These are phyloP conservation scores for Drosophila sordidula DNA, from an alignment of 2,888 invertebrate genomes.

Conservation along the genomic window DNA sequence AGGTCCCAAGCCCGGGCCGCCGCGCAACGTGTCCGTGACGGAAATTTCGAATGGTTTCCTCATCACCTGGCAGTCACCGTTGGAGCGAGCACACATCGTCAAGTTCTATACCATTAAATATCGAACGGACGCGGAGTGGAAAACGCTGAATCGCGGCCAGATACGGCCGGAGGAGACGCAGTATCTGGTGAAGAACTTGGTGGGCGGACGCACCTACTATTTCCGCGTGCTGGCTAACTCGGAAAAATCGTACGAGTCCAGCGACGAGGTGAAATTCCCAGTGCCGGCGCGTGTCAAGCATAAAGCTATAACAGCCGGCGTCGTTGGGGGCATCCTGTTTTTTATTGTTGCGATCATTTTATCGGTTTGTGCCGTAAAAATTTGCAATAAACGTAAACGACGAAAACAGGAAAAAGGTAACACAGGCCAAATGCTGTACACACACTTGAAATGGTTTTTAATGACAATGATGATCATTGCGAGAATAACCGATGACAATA, in stretches of 20 bases:
- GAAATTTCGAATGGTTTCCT: constrained; percentile 95
- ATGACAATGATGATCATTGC: constrained; percentile 52
- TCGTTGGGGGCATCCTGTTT: constrained; percentile 98
- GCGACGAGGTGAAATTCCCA: constrained; percentile 94
- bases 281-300: constrained; percentile 96
- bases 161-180: constrained; percentile 95
- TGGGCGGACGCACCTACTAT: constrained; percentile 95
- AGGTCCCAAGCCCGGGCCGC: constrained; percentile 97
- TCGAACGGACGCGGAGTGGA: constrained; percentile 95
- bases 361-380: constrained; percentile 98
- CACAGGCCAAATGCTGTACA: constrained; percentile 81
- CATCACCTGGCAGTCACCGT: constrained; percentile 95
- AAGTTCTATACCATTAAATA: constrained; percentile 97
- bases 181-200: constrained; percentile 96
- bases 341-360: constrained; percentile 98
- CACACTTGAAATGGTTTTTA: constrained; percentile 80
- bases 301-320: constrained; percentile 98
- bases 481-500: constrained; percentile 36
- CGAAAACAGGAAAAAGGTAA: constrained; percentile 99
- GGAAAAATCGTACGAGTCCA: constrained; percentile 93
- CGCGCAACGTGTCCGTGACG: constrained; percentile 95
- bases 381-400: constrained; percentile 98
- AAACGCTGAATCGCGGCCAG: constrained; percentile 93
- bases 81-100: constrained; percentile 92
- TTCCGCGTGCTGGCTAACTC: constrained; percentile 96